Evolutionary conservation across 2,113 vertebrate genomes (phyloP).

Genomic region (Panurus biarmicus): DNA sequence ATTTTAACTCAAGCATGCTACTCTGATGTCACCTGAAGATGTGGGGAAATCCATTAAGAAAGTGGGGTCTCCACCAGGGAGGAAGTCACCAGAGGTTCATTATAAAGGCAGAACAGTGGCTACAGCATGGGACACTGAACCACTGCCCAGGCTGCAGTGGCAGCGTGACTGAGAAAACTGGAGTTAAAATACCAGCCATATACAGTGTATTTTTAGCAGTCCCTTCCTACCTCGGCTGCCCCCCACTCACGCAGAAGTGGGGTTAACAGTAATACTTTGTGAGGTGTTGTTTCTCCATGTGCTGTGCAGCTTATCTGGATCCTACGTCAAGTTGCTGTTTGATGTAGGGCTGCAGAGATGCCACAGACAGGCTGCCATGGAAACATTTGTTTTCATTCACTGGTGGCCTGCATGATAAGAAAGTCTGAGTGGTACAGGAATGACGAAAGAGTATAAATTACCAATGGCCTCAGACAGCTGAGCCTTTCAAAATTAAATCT

Average conservation of each 20-base stretch:
- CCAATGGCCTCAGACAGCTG: not conserved
- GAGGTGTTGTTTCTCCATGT: not conserved
- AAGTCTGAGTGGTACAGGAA: not conserved
- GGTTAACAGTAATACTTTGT: not conserved
- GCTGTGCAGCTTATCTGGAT: not conserved
- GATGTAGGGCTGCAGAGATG: not conserved
- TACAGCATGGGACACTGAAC: not conserved
- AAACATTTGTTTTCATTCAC: slow-evolving; percentile 35
- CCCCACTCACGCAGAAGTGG: not conserved
- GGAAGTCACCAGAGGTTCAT: not conserved
- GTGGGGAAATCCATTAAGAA: not conserved
- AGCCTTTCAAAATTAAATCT: slow-evolving; percentile 1
- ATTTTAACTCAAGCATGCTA: not conserved
- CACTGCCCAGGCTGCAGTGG: not conserved
- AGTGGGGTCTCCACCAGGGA: not conserved
- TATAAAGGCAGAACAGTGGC: rapidly evolving
- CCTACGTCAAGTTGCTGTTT: not conserved
- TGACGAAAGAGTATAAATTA: not conserved
- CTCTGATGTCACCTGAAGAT: not conserved
- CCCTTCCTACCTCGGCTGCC: not conserved
- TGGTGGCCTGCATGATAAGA: not conserved
- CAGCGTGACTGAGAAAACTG: not conserved
- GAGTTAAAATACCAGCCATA: not conserved
- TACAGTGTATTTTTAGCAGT: not conserved
- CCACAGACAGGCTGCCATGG: not conserved